Base-by-base conservation (phyloP, 2,888 invertebrate species). In the Agrochola circellaris region DNA sequence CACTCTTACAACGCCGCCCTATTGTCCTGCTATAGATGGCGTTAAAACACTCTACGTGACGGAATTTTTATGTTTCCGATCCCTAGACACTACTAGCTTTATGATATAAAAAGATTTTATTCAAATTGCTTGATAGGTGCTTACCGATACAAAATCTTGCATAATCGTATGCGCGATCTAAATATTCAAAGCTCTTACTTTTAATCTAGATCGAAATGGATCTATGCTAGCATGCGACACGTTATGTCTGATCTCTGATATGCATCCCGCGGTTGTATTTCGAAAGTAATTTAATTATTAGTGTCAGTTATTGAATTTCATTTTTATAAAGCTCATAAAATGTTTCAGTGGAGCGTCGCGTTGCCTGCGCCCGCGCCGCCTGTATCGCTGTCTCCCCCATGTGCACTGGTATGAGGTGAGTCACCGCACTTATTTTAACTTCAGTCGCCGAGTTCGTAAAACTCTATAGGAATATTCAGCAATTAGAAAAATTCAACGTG, bases 61-160 rank as follows among this genome's bases (percentile, higher is more conserved):
- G 95, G 96, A 93, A 96, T 96, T 95, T 96, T 96, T 96, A 96
- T 96, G 91, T 95, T 95, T 96, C 96, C 96, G 95, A 96, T 95
- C 92, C 90, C 84, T 92, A 92, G 90, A 92, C 93, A 91, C 91
- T 81, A 75, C 85, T 88, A 82, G 93, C 90, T 93, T 93, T 91
- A 91, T 91, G 82, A 92, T 92, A 90, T 88, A 84, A 89, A 89
- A 91, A 82, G 58, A 61, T 87, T 85, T 86, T 56, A 64, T 48
- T 72, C 61, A 73, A 79, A 85, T 56, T 72, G 58, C 75, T 76
- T 71, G 30, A 79, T 82, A 48, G n/a, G 15, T 38, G 67, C 51
- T 45, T 60, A 34, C 3, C 26, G 38, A 89, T 87, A 85, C 79
- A 83, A 87, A 89, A 86, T 86, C 70, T 85, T 82, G 60, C 64